Evolutionary conservation across 2,113 vertebrate genomes (phyloP).

Genomic region (Cephalopterus ornatus): DNA sequence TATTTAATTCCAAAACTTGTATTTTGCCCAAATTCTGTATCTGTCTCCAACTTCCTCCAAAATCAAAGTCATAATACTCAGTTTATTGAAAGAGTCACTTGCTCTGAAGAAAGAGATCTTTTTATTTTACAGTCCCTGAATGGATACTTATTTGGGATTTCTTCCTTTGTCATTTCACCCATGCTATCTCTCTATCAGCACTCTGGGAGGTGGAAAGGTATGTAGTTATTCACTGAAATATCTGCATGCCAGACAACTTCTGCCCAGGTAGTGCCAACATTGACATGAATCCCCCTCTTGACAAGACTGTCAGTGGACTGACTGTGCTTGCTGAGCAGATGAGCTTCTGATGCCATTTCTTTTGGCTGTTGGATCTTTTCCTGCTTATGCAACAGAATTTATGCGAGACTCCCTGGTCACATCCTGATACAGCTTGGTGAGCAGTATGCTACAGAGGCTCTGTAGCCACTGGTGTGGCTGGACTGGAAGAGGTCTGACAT

Average conservation of each 20-base stretch:
- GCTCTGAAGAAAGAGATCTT: background rate
- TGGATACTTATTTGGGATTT: background rate
- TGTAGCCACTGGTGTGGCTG: background rate
- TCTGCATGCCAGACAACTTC: background rate
- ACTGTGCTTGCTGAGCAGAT: background rate
- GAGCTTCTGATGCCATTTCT: background rate
- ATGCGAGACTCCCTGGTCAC: background rate
- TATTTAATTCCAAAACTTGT: background rate
- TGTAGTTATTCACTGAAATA: background rate
- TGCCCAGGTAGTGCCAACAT: background rate
- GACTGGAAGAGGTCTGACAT: background rate
- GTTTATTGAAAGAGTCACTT: background rate
- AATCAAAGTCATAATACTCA: background rate
- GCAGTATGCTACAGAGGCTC: background rate
- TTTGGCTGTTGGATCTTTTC: background rate
- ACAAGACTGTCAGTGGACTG: background rate
- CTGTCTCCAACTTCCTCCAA: background rate
- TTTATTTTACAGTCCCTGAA: background rate
- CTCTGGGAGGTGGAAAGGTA: background rate
- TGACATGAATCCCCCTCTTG: background rate
- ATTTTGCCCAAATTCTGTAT: background rate
- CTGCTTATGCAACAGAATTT: background rate
- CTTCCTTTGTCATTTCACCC: background rate
- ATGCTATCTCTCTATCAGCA: background rate
- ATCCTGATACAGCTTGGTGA: background rate